Evolutionary conservation across 2,888 invertebrate genomes (phyloP), one percentile per base, ranked within the genome.

Genomic region (Neria commutata): DNA sequence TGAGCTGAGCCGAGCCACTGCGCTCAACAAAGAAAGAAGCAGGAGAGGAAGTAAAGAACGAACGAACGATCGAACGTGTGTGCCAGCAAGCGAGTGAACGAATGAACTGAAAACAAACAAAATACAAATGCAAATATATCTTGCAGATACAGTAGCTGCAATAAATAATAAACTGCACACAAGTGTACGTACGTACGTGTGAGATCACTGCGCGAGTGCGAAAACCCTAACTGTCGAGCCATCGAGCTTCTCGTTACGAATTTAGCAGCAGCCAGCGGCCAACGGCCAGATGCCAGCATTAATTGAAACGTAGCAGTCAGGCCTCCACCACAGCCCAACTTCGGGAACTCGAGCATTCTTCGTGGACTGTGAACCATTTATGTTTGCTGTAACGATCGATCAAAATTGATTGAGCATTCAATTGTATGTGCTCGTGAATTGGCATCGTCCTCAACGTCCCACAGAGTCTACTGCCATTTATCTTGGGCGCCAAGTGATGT

Each of bases 401-500:
- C 16, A 17, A 16, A 26, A 2, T 48, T 25, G 16, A 26, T 26
- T 26, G 16, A 48, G 48, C 29, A n/a, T 26, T 16, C 17, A 48
- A n/a, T 6, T n/a, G 5, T 16, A 17, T 17, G 16, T n/a, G 34
- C 10, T 24, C 34, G 24, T 24, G 50, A 26, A 50, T n/a, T 50
- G 23, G 11, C 11, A 21, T 34, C 40, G 37, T 52, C 40, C 16
- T 17, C n/a, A 23, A n/a, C n/a, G n/a, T n/a, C n/a, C n/a, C 26
- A 11, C 19, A 17, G 19, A 23, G 17, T 46, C 46, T 19, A 14
- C 11, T 17, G 16, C 10, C 17, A 17, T 17, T 8, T 45, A 19
- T 10, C 45, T 19, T 16, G 17, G 17, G 21, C 23, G 19, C 14
- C 16, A 17, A 62, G 25, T 48, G 25, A 34, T 16, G n/a, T 64